A percentile compares a stretch with the other conserved stretches of the same genome.
Conservation (phyloP, 1,140 invertebrate species). For the Drosophila watanabei region DNA sequence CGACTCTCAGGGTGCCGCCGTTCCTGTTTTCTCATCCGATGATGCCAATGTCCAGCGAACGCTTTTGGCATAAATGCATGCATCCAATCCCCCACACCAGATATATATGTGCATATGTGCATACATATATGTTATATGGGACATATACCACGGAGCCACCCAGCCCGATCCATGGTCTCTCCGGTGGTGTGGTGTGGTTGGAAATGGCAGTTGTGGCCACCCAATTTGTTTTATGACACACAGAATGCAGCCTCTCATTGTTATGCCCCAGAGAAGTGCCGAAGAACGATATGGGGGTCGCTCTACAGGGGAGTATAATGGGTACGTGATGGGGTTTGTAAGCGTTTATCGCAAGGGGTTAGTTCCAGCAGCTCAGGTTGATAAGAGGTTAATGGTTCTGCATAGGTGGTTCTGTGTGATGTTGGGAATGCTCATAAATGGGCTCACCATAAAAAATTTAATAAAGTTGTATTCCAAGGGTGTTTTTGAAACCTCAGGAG, state of each 20-base stretch:
- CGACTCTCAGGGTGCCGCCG: slow-evolving; percentile 5
- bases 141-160: slow-evolving; percentile 7
- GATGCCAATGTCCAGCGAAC: slow-evolving; percentile 68
- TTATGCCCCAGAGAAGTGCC: slow-evolving; percentile 50
- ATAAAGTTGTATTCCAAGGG: slow-evolving; percentile 3
- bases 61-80: slow-evolving; percentile 76
- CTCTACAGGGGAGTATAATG: slow-evolving; percentile 23
- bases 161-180: slow-evolving; percentile 6
- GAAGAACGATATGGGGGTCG: slow-evolving; percentile 37
- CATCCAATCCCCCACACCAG: slow-evolving; percentile 33
- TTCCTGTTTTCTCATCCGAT: slow-evolving; percentile 50
- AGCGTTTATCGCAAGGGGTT: slow-evolving; percentile 23
- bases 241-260: slow-evolving; percentile 56
- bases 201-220: slow-evolving; percentile 65
- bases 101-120: neutral
- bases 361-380: slow-evolving; percentile 19
- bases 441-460: slow-evolving; percentile 13
- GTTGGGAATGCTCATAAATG: slow-evolving; percentile 22
- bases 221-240: slow-evolving; percentile 79
- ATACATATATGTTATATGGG: slow-evolving; percentile 14
- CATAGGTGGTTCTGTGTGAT: slow-evolving; percentile 9
- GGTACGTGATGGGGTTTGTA: slow-evolving; percentile 46
- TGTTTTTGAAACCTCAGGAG: slow-evolving; percentile 9
- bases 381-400: slow-evolving; percentile 26
- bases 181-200: slow-evolving; percentile 31